A percentile compares a stretch with the other conserved stretches of the same genome.
Conservation (phyloP, 2,797 vertebrate species). For the Hypotaenidia okinawae region DNA sequence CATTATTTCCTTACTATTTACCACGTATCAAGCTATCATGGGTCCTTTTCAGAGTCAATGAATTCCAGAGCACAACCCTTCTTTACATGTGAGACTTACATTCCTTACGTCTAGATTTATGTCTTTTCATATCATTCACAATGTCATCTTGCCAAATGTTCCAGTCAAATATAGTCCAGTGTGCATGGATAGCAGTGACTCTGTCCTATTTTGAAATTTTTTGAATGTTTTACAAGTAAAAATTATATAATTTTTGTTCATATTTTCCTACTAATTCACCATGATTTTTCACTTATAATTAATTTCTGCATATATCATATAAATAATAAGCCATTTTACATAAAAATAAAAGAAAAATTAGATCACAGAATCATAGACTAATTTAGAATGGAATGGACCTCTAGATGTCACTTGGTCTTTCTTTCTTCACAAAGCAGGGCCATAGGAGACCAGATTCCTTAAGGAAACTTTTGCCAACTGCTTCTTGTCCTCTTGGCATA, state of each 20-base stretch:
- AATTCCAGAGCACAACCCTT: neutral
- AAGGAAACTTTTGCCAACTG: neutral
- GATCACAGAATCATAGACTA: neutral
- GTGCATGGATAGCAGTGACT: neutral
- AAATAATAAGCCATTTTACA: neutral
- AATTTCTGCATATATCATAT: neutral
- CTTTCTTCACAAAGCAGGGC: neutral
- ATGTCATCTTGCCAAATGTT: neutral
- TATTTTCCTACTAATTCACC: neutral
- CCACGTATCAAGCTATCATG: neutral
- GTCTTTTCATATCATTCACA: neutral
- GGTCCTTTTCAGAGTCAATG: neutral
- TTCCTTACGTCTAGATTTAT: neutral
- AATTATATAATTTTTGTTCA: neutral
- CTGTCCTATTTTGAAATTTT: neutral
- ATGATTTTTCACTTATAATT: neutral
- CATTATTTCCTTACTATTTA: neutral
- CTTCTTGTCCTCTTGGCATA: fast-evolving
- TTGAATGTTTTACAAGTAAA: neutral
- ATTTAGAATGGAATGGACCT: neutral
- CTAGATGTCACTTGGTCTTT: neutral
- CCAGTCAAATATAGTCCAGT: neutral
- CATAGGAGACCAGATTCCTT: neutral
- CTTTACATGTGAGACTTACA: neutral
- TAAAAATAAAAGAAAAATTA: neutral